Conservation (phyloP, 1,140 invertebrate genomes). For the Lamellibrachia luymesi region DNA sequence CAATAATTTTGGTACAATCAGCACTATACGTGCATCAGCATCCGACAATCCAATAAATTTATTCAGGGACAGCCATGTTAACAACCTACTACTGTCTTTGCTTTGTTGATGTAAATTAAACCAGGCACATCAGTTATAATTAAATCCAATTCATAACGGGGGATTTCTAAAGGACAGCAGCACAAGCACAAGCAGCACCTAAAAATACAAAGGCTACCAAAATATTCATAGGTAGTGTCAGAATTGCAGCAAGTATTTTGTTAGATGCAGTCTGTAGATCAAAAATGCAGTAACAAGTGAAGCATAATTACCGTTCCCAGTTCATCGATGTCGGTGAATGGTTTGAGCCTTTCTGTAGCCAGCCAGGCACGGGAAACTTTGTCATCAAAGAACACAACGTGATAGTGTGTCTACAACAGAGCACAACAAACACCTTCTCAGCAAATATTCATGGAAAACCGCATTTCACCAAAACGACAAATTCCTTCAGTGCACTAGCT, state of each 20-base stretch:
- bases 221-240: too few relatives aligned
- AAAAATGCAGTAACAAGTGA: background rate
- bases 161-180: too few relatives aligned
- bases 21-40: too few relatives aligned
- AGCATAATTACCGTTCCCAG: background rate
- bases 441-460: background rate
- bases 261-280: background rate
- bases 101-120: too few relatives aligned
- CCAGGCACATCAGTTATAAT: too few relatives aligned
- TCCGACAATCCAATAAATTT: too few relatives aligned
- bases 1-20: too few relatives aligned
- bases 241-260: too few relatives aligned
- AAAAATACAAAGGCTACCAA: too few relatives aligned
- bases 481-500: background rate
- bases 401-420: slow-evolving; percentile 62
- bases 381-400: slow-evolving; percentile 65
- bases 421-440: slow-evolving; percentile 13
- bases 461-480: background rate
- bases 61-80: too few relatives aligned
- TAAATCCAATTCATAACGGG: too few relatives aligned
- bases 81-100: too few relatives aligned
- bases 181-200: background rate
- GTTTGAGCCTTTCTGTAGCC: slow-evolving; percentile 30
- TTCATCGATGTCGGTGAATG: slow-evolving; percentile 29
- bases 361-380: slow-evolving; percentile 63